Conservation (phyloP, 2,888 invertebrate species). For the Sesia apiformis region DNA sequence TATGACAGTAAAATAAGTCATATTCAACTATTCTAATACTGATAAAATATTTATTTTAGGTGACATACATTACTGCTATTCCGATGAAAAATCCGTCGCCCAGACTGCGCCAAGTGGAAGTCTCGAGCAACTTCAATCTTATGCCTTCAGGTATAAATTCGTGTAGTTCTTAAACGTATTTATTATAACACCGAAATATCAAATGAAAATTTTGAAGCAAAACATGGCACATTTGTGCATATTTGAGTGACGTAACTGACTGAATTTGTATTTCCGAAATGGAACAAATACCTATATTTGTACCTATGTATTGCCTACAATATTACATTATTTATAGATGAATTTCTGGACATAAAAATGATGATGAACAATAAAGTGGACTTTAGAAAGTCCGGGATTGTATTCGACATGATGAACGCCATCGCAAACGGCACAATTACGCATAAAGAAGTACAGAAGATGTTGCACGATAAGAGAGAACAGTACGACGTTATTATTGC, state of each 20-base stretch:
- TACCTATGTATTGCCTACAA: no score
- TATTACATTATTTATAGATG: conserved; percentile 15
- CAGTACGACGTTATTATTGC: conserved; percentile 31
- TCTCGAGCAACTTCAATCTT: background rate
- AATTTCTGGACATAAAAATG: conserved; percentile 10
- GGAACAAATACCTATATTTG: no score
- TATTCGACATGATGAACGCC: conserved; percentile 11
- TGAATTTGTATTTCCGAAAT: background rate
- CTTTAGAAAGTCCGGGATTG: conserved; percentile 1
- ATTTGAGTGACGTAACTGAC: background rate
- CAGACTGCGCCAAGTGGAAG: background rate
- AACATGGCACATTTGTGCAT: no score
- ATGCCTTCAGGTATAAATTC: background rate
- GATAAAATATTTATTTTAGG: conserved; percentile 17
- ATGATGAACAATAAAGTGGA: conserved; percentile 12
- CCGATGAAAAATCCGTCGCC: conserved; percentile 5
- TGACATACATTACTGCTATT: conserved; percentile 27
- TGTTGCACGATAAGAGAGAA: conserved; percentile 24
- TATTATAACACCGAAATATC: no score
- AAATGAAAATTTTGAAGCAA: no score
- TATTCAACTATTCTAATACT: background rate
- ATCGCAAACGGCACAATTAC: conserved; percentile 11
- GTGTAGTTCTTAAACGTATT: no score
- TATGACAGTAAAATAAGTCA: no score
- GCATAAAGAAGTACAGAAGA: conserved; percentile 19